Conservation (phyloP, 2,113 vertebrate genomes). For the Heterochromis multidens region DNA sequence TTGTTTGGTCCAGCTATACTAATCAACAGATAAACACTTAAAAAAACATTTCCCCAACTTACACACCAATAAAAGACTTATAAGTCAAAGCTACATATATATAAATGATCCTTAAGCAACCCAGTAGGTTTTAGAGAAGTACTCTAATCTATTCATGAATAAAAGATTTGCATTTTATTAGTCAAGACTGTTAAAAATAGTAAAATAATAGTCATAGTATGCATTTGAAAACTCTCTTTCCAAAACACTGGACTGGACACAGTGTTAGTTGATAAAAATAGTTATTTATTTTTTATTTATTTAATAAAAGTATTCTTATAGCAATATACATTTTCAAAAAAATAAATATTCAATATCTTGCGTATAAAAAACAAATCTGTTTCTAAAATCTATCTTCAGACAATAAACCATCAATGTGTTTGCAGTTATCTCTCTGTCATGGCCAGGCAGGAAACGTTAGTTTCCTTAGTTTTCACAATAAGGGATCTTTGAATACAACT, state of each 20-base stretch:
- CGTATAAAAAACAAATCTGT: constrained; percentile 23
- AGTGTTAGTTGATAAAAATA: constrained; percentile 59
- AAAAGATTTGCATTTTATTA: neutral
- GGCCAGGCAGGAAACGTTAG: neutral
- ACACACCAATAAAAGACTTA: neutral
- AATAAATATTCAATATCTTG: constrained; percentile 67
- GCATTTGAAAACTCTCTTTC: neutral
- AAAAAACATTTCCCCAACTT: neutral
- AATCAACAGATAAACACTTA: neutral
- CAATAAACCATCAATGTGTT: neutral
- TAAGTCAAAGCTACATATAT: too few relatives aligned
- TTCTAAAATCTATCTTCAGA: constrained; percentile 17
- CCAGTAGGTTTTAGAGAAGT: neutral
- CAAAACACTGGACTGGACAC: neutral
- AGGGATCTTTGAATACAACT: constrained; percentile 15
- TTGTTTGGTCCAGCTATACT: neutral
- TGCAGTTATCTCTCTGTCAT: neutral
- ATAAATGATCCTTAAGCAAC: too few relatives aligned
- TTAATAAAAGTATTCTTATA: constrained; percentile 45
- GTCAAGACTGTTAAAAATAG: neutral
- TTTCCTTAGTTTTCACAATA: constrained; percentile 13
- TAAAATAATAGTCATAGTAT: neutral
- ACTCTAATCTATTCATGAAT: neutral
- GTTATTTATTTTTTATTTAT: constrained; percentile 51
- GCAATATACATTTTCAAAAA: constrained; percentile 49